These are phyloP conservation scores for Amphiura filiformis DNA, from an alignment of 35 echinoderm and acorn worm genomes.

Conservation along the genomic window DNA sequence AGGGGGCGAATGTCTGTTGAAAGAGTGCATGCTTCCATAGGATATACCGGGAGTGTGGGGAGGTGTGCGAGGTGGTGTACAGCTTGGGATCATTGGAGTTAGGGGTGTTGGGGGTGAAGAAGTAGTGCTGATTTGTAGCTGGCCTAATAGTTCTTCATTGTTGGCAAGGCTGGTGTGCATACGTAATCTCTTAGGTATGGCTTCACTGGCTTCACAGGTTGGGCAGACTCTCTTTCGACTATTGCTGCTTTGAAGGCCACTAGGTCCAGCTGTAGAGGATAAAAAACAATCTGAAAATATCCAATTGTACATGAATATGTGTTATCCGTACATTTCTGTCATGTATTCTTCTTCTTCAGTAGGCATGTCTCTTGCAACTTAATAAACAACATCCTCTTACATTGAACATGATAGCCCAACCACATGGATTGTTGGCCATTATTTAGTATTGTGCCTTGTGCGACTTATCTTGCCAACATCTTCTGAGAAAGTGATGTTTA, in stretches of 20 bases:
- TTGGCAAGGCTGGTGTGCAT: not conserved
- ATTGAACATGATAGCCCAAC: no score
- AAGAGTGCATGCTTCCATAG: conserved; percentile 21
- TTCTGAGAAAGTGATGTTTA: no score
- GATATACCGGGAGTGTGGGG: conserved; percentile 36
- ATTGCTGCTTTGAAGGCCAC: conserved; percentile 42
- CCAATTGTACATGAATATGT: not conserved
- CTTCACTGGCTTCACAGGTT: conserved; percentile 48
- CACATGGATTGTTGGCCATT: no score
- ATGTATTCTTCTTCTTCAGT: no score
- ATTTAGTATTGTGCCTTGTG: no score
- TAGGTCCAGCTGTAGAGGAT: conserved; percentile 57
- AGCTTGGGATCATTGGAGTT: conserved; percentile 10
- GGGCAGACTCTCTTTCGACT: conserved; percentile 67
- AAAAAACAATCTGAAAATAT: not conserved
- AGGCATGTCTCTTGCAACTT: no score
- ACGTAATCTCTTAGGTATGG: not conserved
- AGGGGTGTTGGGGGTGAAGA: conserved; percentile 20
- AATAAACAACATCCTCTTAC: no score
- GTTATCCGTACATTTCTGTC: not conserved
- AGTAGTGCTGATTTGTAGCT: conserved; percentile 48
- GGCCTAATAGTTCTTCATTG: conserved; percentile 45
- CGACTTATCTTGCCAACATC: no score
- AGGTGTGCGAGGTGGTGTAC: conserved; percentile 22
- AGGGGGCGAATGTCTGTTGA: conserved; percentile 56